Conservation (phyloP, 1,140 invertebrate genomes). For the Chrysoperla carnea region DNA sequence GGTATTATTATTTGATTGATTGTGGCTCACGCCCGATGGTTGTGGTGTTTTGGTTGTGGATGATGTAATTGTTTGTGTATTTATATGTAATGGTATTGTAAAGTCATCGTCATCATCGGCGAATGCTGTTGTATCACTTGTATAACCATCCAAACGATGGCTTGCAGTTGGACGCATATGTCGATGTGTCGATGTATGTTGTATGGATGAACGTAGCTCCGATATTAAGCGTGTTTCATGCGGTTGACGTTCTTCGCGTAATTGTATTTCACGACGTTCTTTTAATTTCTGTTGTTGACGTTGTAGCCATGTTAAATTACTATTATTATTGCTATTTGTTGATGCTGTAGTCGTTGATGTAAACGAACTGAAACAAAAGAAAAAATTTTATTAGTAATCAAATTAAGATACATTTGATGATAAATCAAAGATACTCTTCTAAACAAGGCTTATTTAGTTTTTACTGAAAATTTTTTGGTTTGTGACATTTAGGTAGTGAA, state of each 20-base stretch:
- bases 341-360: background rate
- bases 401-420: too few species aligned
- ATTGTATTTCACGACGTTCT: slow-evolving; percentile 42
- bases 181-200: slow-evolving; percentile 16
- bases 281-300: slow-evolving; percentile 59
- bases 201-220: slow-evolving; percentile 37
- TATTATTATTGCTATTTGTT: slow-evolving; percentile 6
- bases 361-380: slow-evolving; percentile 2
- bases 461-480: too few species aligned
- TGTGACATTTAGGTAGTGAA: too few species aligned
- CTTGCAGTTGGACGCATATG: slow-evolving; percentile 18
- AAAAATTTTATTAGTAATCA: background rate
- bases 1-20: slow-evolving; percentile 7
- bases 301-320: slow-evolving; percentile 53
- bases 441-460: too few species aligned
- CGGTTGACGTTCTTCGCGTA: slow-evolving; percentile 47
- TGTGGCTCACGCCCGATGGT: background rate
- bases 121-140: slow-evolving; percentile 58
- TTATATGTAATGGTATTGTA: slow-evolving; percentile 42
- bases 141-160: slow-evolving; percentile 44
- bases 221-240: slow-evolving; percentile 42
- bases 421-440: too few species aligned
- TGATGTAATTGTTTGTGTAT: slow-evolving; percentile 26
- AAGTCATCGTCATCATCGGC: slow-evolving; percentile 51
- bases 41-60: slow-evolving; percentile 1